Percentiles rank a stretch among this genome's conserved stretches.
Evolutionary conservation across 1,140 invertebrate genomes (phyloP).

Genomic region (Bombus pyrosoma): DNA sequence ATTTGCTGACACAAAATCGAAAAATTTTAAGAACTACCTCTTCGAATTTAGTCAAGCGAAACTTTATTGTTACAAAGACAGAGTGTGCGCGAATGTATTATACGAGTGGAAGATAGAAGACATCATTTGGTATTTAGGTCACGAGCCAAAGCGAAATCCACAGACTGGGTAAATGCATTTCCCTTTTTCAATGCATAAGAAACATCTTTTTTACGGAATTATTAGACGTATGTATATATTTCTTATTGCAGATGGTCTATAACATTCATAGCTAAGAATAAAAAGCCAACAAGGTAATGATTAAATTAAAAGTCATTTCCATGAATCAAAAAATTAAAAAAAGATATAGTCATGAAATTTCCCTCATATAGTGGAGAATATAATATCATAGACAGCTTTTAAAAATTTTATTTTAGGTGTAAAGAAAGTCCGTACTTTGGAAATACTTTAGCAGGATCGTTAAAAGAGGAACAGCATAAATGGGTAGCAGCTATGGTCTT

Average conservation of each 20-base stretch:
- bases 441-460: conserved; percentile 88
- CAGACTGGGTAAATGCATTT: conserved; percentile 84
- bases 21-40: conserved; percentile 88
- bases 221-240: conserved; percentile 21
- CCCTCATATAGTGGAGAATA: neutral
- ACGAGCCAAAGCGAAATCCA: conserved; percentile 91
- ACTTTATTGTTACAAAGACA: conserved; percentile 92
- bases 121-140: conserved; percentile 91
- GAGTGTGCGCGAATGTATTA: conserved; percentile 86
- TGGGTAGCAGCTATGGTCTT: conserved; percentile 90
- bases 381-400: neutral
- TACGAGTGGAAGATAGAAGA: conserved; percentile 90
- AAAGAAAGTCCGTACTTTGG: conserved; percentile 91
- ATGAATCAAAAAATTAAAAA: neutral
- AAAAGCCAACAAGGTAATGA: conserved; percentile 85
- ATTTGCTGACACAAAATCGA: conserved; percentile 90
- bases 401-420: conserved; percentile 82
- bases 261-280: conserved; percentile 89
- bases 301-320: neutral
- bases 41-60: conserved; percentile 91
- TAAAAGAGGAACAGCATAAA: conserved; percentile 87
- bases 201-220: conserved; percentile 12
- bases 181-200: neutral
- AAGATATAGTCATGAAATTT: neutral
- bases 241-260: conserved; percentile 86